phyloP scores from a whole-genome alignment of 2,888 invertebrate genomes.

The Stenolophus ochropezus region DNA sequence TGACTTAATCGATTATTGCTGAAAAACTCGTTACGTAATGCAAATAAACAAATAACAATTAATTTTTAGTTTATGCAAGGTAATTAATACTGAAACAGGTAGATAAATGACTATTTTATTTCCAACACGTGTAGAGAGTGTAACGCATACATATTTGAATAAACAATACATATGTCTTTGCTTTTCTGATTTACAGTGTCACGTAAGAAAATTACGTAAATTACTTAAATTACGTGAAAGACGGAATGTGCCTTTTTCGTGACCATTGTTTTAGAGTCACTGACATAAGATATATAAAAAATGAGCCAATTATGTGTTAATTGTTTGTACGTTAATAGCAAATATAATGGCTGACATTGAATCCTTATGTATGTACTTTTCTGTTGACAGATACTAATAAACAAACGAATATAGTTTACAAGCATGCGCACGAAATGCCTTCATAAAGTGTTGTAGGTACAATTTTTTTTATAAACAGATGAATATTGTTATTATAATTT shows the following conservation, averaged over 20 bases:
- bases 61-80: not conserved
- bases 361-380: constrained; percentile 50
- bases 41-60: not conserved
- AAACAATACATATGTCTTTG: not conserved
- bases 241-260: not conserved
- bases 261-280: constrained; percentile 36
- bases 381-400: constrained; percentile 43
- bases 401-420: not conserved
- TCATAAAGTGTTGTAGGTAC: no score
- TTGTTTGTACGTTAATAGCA: constrained; percentile 54
- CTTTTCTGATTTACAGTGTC: not conserved
- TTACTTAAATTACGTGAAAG: not conserved
- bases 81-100: not conserved
- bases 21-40: not conserved
- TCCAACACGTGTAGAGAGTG: not conserved
- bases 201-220: not conserved
- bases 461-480: no score
- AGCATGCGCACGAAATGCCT: no score
- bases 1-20: not conserved
- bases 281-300: constrained; percentile 43
- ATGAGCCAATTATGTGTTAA: constrained; percentile 54
- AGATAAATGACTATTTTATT: not conserved
- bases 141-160: not conserved
- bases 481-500: no score
- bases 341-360: constrained; percentile 56